Evolutionary conservation across 2,797 vertebrate species (phyloP), one percentile per base, ranked within the genome.

Genomic region (Sebastes oblongus): DNA sequence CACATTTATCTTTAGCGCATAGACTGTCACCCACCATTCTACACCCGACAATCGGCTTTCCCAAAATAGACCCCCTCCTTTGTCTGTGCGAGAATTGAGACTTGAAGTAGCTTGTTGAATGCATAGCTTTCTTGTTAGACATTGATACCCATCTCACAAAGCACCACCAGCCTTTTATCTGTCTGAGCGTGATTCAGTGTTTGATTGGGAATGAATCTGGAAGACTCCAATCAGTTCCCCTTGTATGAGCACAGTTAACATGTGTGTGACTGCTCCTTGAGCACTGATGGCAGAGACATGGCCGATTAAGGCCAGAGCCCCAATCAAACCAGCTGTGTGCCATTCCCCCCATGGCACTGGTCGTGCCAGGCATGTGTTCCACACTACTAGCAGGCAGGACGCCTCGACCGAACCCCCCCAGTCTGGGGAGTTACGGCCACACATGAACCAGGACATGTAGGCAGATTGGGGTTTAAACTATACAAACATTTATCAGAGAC

Each of bases 291-390:
- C 92, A 93, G 85, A 86, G 88, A 86, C 86, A 78, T 77, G 74
- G 86, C 80, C 77, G 80, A 89, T 92, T 92, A 91, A 87, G 84
- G 89, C 91, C 90, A 85, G 82, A 84, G 86, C 89, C 93, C 89
- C 90, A 95, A 92, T 93, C 92, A 93, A 89, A 95, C 89, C 93
- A 94, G 91, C 92, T 93, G 92, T 89, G 87, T 91, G 84, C 85
- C 86, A 72, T 88, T 91, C 86, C 74, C 86, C 85, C 72, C 55
- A 69, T 84, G 83, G 83, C 74, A 75, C 74, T 50, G 60, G 52
- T 73, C 75, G 87, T 93, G 89, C 91, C 93, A 92, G 84, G 80
- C 89, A 84, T 92, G 90, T 94, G 89, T 91, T 92, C 84, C 80
- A 88, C 84, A 81, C 79, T 85, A 77, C 79, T 58, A 85, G 80